Evolutionary conservation across 2,888 invertebrate genomes (phyloP).

Genomic region (Sphaerophoria taeniata): DNA sequence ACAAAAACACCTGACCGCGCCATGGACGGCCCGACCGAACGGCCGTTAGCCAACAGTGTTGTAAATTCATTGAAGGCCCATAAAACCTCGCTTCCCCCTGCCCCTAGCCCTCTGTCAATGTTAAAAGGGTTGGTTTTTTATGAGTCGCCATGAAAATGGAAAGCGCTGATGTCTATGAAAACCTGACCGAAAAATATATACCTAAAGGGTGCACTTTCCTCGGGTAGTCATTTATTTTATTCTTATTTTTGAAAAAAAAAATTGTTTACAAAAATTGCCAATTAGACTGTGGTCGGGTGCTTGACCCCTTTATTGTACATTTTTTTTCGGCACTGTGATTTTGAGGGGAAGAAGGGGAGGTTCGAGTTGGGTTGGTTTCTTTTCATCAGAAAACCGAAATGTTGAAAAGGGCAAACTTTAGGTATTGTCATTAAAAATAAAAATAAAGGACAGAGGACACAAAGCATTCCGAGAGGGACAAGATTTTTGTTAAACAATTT

Average conservation of each 20-base stretch:
- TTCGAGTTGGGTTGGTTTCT: neutral
- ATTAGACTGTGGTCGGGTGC: conserved; percentile 71
- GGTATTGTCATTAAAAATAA: conserved; percentile 33
- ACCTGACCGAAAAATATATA: too few species aligned
- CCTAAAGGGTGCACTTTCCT: conserved; percentile 51
- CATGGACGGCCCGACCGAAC: too few species aligned
- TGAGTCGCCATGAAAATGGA: neutral
- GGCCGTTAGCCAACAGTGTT: conserved; percentile 18
- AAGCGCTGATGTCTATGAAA: conserved; percentile 15
- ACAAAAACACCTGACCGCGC: conserved; percentile 69
- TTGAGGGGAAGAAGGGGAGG: neutral
- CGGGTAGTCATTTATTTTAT: conserved; percentile 46
- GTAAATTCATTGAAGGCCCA: conserved; percentile 48
- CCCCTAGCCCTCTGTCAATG: neutral
- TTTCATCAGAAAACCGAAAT: neutral
- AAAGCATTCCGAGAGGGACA: conserved; percentile 54
- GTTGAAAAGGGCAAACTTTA: conserved; percentile 23
- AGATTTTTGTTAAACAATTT: neutral
- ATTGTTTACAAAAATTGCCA: conserved; percentile 44
- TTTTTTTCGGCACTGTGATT: conserved; percentile 24
- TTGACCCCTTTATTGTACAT: conserved; percentile 68
- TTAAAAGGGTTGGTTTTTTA: conserved; percentile 26
- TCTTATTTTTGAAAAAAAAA: conserved; percentile 19
- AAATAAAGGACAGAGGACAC: conserved; percentile 48
- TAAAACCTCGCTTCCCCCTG: neutral